Evolutionary conservation across 2,113 vertebrate genomes (phyloP), one percentile per base, ranked within the genome.

Genomic region (Cyanoramphus novaezelandiae): DNA sequence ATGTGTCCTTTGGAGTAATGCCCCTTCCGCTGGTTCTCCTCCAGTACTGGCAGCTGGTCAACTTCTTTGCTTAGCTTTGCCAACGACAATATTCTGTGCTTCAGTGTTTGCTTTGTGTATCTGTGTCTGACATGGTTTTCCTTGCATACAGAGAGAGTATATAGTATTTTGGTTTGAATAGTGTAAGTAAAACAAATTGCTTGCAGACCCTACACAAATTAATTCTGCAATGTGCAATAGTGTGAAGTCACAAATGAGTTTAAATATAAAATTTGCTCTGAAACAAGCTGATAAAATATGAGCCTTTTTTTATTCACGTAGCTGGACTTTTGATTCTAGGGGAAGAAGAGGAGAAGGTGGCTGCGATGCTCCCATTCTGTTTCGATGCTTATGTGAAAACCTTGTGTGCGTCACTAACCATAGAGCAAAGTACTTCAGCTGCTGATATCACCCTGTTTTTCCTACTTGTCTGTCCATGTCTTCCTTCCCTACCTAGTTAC

Each of bases 31-130:
- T 69, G 70, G 68, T 96, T 95, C 78, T 95, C 63, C 82, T 91
- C 71, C 92, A 88, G 79, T 81, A 33, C 33, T 97, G 91, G 94
- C 94, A 92, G 82, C n/a, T 25, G 37, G 52, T 97, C 94, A 94
- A 19, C 69, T 86, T 86, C 62, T 91, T 95, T 92, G 27, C 47
- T 89, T 90, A 90, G 55, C 47, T 97, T 97, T 97, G 94, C 95
- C 96, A 97, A 94, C 92, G 95, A 96, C 85, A 97, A 92, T 95
- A 95, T 90, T 95, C 92, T 95, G 78, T 86, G 90, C 67, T 95
- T 97, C 74, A 94, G 24, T 64, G 33, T 94, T 96, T 96, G 90
- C 77, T 93, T 86, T 94, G 87, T 50, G 1, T 77, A 52, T 95
- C 79, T 93, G 77, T 92, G 84, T 96, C 89, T 95, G 82, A 90